Percentiles rank a stretch among this genome's conserved stretches.
These are phyloP conservation scores for Palloptera scutellata DNA, from an alignment of 2,888 invertebrate genomes.

Conservation along the genomic window DNA sequence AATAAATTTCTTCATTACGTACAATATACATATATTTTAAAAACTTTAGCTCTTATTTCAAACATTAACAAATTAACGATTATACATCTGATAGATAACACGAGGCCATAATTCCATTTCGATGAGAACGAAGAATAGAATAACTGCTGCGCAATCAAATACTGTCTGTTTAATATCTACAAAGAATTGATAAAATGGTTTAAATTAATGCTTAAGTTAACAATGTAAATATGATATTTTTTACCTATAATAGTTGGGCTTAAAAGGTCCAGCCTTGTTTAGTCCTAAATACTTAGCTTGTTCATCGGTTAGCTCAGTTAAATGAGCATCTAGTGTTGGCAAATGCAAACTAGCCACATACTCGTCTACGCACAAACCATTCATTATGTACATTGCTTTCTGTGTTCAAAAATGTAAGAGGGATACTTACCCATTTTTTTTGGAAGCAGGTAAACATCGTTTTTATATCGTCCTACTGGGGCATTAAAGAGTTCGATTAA, in stretches of 20 bases:
- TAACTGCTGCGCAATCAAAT: no score
- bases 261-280: conserved; percentile 97
- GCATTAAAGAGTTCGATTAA: conserved; percentile 97
- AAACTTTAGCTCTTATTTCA: no score
- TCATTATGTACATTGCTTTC: not conserved
- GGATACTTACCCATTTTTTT: conserved; percentile 96
- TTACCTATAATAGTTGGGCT: conserved; percentile 97
- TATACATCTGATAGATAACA: no score
- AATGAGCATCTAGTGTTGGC: conserved; percentile 95
- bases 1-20: no score
- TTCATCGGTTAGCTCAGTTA: conserved; percentile 94
- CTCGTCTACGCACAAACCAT: conserved; percentile 73
- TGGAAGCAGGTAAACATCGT: conserved; percentile 95
- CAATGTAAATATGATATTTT: conserved; percentile 27
- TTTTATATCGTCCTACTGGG: conserved; percentile 90
- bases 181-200: conserved; percentile 17
- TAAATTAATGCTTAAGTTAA: conserved; percentile 14
- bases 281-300: conserved; percentile 97
- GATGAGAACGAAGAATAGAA: no score
- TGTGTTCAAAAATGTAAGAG: no score
- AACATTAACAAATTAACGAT: no score
- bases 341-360: conserved; percentile 97
- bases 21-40: no score
- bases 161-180: conserved; percentile 46
- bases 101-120: no score